Percentiles rank a stretch among this genome's conserved stretches.
These are phyloP conservation scores for Prunella himalayana DNA, from an alignment of 2,113 vertebrate genomes.

Conservation along the genomic window DNA sequence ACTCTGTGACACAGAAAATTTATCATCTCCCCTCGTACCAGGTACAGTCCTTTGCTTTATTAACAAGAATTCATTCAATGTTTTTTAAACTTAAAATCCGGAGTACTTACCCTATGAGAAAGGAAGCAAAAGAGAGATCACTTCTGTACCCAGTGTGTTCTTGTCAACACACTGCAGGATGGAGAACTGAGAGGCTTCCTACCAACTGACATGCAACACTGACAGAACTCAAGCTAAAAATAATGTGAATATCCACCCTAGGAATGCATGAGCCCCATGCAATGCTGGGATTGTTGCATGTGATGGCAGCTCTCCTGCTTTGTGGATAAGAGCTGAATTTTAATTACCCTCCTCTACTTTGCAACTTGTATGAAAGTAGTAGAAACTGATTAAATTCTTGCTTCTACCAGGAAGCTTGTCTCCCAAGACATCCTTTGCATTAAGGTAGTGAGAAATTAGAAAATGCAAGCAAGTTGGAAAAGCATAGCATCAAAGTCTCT, in stretches of 20 bases:
- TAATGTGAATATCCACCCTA: neutral
- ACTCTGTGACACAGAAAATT: neutral
- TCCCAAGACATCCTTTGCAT: neutral
- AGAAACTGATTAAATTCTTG: neutral
- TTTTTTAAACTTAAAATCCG: neutral
- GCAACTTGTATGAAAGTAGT: neutral
- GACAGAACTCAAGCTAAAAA: slow-evolving; percentile 28
- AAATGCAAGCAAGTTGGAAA: neutral
- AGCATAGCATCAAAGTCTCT: neutral
- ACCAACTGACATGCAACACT: neutral
- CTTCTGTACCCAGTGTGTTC: neutral
- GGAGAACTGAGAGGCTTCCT: neutral
- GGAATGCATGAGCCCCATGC: neutral
- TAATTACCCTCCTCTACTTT: neutral
- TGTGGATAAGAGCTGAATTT: neutral
- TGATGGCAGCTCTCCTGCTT: neutral
- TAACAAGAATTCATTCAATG: neutral
- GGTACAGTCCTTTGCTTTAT: neutral
- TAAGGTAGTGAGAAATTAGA: neutral
- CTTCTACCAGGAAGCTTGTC: neutral
- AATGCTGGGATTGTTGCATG: neutral
- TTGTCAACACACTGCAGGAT: neutral
- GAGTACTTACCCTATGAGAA: neutral
- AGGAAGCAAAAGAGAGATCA: neutral
- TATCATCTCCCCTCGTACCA: neutral